Conservation (phyloP, 2,888 invertebrate genomes). For the Antheraea yamamai region DNA sequence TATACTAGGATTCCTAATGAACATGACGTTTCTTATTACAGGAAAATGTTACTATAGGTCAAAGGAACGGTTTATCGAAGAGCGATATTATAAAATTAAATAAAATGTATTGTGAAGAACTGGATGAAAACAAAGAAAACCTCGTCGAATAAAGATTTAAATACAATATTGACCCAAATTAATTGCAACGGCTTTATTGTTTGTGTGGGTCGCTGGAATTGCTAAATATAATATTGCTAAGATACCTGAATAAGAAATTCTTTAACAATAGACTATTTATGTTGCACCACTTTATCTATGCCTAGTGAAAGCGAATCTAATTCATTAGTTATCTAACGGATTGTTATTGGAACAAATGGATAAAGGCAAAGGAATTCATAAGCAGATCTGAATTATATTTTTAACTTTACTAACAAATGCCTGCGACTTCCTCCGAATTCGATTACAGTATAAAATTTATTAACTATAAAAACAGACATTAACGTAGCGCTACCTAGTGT, state of each 20-base stretch:
- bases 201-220: neutral
- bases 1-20: neutral
- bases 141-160: neutral
- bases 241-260: neutral
- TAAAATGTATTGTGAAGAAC: conserved; percentile 68
- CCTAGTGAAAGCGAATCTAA: conserved; percentile 5
- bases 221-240: conserved; percentile 9
- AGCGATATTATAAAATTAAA: conserved; percentile 66
- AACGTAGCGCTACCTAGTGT: too few species aligned
- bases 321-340: conserved; percentile 9
- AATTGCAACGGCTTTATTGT: neutral
- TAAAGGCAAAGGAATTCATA: neutral
- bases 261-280: conserved; percentile 4
- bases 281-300: conserved; percentile 10
- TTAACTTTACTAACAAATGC: neutral
- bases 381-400: neutral
- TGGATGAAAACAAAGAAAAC: conserved; percentile 4
- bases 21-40: conserved; percentile 31
- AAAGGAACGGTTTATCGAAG: conserved; percentile 66
- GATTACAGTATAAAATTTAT: too few species aligned
- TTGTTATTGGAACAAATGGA: neutral
- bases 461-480: too few species aligned
- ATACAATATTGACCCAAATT: neutral
- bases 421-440: neutral
- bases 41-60: conserved; percentile 65